Conservation (phyloP, 2,797 vertebrate species). For the Crypturellus tataupa region DNA sequence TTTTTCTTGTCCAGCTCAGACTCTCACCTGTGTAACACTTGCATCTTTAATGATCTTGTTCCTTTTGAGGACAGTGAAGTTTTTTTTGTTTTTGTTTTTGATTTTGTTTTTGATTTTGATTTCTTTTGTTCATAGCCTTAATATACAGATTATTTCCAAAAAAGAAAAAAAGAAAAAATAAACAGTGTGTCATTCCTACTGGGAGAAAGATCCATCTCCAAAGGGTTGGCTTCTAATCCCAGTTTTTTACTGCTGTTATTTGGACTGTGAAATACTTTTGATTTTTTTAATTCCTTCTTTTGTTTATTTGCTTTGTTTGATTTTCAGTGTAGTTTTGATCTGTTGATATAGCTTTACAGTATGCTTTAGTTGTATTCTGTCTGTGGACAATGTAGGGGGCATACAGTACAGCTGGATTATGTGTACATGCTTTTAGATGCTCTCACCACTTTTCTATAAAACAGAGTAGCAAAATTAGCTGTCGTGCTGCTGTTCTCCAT, state of each 20-base stretch:
- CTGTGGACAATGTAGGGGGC: accelerated
- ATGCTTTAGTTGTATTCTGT: background rate
- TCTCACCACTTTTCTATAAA: background rate
- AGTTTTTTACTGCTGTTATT: background rate
- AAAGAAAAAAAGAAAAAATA: background rate
- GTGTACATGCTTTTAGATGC: accelerated
- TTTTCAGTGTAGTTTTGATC: background rate
- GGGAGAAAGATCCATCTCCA: background rate
- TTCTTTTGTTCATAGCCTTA: background rate
- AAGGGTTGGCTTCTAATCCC: background rate
- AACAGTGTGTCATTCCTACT: background rate
- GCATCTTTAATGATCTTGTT: background rate
- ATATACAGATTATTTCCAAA: background rate
- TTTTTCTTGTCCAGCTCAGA: background rate
- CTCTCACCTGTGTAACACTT: background rate
- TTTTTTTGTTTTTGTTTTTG: too few relatives aligned
- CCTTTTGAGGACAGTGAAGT: too few relatives aligned
- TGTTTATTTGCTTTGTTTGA: too few relatives aligned
- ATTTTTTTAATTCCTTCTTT: background rate
- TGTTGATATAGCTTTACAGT: background rate
- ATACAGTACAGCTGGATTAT: background rate
- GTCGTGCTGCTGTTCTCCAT: background rate
- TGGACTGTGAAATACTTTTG: background rate
- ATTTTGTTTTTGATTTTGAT: background rate
- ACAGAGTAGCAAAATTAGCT: background rate